Evolutionary conservation across 2,888 invertebrate species (phyloP).

Genomic region (Teleogryllus oceanicus): DNA sequence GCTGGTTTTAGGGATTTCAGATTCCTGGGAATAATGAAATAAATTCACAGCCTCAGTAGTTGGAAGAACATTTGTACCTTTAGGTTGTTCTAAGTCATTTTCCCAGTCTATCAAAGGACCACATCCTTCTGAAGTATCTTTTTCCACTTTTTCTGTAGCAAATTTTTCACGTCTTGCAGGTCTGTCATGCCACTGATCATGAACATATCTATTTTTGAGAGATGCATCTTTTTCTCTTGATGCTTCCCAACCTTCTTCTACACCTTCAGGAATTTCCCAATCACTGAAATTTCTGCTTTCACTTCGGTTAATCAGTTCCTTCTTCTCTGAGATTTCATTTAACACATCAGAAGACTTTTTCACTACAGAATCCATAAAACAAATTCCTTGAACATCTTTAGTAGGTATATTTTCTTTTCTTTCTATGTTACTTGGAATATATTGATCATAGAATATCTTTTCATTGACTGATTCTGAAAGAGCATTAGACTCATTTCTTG

Average conservation of each 20-base stretch:
- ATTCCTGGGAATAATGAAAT: background rate
- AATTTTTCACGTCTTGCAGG: background rate
- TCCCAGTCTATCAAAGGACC: background rate
- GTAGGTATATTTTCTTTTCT: background rate
- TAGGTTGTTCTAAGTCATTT: background rate
- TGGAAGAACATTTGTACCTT: background rate
- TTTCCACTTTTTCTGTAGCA: background rate
- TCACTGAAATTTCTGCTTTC: too few relatives aligned
- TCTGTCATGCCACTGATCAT: background rate
- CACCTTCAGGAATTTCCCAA: background rate
- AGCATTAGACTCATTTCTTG: background rate
- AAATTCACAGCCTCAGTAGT: background rate
- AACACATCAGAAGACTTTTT: background rate
- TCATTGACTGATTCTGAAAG: background rate
- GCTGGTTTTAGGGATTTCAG: background rate
- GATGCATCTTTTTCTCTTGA: background rate
- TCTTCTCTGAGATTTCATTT: background rate
- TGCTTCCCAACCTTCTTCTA: background rate
- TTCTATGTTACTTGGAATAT: constrained; percentile 6
- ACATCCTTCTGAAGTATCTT: background rate
- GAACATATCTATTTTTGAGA: background rate
- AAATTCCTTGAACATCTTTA: background rate
- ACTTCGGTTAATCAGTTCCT: too few relatives aligned
- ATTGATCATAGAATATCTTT: background rate
- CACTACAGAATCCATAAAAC: background rate